Percentiles rank a stretch among this genome's conserved stretches.
phyloP scores from a whole-genome alignment of 2,888 invertebrate species.

The Onchidella celtica region DNA sequence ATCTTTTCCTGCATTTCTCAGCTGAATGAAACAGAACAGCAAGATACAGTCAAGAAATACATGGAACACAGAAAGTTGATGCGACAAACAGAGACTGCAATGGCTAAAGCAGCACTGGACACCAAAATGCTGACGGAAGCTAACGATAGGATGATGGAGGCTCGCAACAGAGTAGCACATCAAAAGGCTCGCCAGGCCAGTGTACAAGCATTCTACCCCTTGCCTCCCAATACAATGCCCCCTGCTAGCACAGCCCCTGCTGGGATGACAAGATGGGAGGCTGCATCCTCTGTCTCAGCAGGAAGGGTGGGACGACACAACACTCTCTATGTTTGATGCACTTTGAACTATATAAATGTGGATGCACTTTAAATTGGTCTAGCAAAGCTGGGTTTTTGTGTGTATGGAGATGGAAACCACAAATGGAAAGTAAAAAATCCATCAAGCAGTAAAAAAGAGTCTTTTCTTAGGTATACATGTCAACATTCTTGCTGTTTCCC shows the following conservation, averaged over 20 bases:
- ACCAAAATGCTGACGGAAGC: constrained; percentile 74
- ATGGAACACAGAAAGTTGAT: constrained; percentile 76
- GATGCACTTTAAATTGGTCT: too few species aligned
- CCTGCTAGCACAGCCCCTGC: constrained; percentile 58
- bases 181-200: constrained; percentile 68
- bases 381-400: too few species aligned
- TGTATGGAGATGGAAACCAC: too few species aligned
- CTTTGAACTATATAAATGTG: neutral
- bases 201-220: constrained; percentile 69
- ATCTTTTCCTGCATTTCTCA: neutral
- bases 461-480: too few species aligned
- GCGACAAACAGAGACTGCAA: constrained; percentile 76
- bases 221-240: constrained; percentile 64
- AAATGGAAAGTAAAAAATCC: too few species aligned
- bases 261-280: constrained; percentile 64
- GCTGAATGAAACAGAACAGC: constrained; percentile 67
- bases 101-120: constrained; percentile 73
- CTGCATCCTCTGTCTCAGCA: constrained; percentile 57
- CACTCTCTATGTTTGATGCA: constrained; percentile 56
- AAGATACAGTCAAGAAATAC: constrained; percentile 75
- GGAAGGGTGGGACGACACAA: constrained; percentile 68
- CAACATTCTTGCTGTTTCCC: too few species aligned
- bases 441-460: too few species aligned
- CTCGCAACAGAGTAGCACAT: constrained; percentile 72
- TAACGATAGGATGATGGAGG: constrained; percentile 74